Evolutionary conservation across 2,888 invertebrate species (phyloP).

Genomic region (Philhelius pedissequus): DNA sequence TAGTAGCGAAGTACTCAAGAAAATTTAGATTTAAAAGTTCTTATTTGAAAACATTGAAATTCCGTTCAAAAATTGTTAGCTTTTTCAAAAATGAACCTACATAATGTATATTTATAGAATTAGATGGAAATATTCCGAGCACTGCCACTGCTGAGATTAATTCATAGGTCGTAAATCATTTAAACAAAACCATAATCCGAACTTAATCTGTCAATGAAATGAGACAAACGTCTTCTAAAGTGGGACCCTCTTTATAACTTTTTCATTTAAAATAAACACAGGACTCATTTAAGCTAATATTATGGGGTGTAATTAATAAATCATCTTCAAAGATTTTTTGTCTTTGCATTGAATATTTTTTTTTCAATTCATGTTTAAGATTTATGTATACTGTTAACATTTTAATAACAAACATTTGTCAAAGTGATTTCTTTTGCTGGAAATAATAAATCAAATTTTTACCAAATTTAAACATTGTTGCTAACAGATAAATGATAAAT

Average conservation of each 20-base stretch:
- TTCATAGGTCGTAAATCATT: constrained; percentile 60
- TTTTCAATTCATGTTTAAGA: constrained; percentile 52
- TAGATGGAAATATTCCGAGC: neutral
- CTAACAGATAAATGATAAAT: neutral
- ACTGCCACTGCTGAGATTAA: constrained; percentile 32
- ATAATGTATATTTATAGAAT: neutral
- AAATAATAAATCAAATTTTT: constrained; percentile 16
- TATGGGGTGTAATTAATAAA: constrained; percentile 57
- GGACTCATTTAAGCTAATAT: constrained; percentile 7
- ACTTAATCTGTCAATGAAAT: constrained; percentile 63
- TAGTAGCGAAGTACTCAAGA: too few species aligned
- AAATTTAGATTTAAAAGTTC: too few species aligned
- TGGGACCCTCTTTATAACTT: constrained; percentile 42
- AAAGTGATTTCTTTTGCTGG: constrained; percentile 23
- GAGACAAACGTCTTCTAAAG: constrained; percentile 45
- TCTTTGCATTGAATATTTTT: constrained; percentile 48
- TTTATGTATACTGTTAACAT: constrained; percentile 41
- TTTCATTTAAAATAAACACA: constrained; percentile 64
- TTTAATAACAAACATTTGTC: constrained; percentile 48
- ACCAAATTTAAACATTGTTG: neutral
- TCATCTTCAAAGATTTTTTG: constrained; percentile 40
- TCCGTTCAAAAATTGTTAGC: too few species aligned
- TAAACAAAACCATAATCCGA: constrained; percentile 46
- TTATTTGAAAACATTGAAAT: too few species aligned
- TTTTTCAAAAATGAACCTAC: too few species aligned